phyloP scores from a whole-genome alignment of 2,888 invertebrate species.

The Tiliacea aurago region DNA sequence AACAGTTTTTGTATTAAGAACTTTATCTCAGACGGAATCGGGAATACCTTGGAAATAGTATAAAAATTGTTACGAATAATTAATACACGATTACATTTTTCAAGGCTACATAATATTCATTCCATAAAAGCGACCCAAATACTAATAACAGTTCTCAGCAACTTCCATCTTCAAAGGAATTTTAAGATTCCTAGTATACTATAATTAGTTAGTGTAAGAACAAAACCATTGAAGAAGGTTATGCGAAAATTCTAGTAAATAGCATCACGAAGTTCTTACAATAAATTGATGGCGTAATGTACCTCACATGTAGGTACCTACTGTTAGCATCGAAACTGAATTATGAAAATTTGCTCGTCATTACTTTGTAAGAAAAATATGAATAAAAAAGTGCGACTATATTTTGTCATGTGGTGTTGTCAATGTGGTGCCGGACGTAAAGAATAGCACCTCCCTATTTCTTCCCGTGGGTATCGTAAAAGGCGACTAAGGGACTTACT shows the following conservation, averaged over 20 bases:
- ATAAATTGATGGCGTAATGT: constrained; percentile 7
- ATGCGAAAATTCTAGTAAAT: background rate
- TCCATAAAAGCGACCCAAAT: background rate
- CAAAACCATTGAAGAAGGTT: too few species aligned
- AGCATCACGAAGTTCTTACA: background rate
- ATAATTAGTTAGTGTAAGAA: background rate
- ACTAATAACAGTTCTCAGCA: background rate
- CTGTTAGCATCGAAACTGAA: background rate
- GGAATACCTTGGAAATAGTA: too few species aligned
- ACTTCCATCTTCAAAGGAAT: background rate
- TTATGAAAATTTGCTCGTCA: background rate
- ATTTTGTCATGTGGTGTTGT: too few species aligned
- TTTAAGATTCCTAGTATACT: constrained; percentile 7
- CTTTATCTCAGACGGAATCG: too few species aligned
- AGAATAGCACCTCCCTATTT: too few species aligned
- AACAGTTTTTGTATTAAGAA: too few species aligned
- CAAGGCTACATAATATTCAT: background rate
- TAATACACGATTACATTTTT: background rate
- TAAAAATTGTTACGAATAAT: too few species aligned
- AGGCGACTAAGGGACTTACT: too few species aligned
- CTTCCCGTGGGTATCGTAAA: too few species aligned
- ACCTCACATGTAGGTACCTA: background rate
- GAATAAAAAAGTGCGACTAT: background rate
- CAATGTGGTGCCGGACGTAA: too few species aligned
- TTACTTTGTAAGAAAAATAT: background rate